These are phyloP conservation scores for Omphaloscelis lunosa DNA, from an alignment of 2,888 invertebrate species.

Conservation along the genomic window DNA sequence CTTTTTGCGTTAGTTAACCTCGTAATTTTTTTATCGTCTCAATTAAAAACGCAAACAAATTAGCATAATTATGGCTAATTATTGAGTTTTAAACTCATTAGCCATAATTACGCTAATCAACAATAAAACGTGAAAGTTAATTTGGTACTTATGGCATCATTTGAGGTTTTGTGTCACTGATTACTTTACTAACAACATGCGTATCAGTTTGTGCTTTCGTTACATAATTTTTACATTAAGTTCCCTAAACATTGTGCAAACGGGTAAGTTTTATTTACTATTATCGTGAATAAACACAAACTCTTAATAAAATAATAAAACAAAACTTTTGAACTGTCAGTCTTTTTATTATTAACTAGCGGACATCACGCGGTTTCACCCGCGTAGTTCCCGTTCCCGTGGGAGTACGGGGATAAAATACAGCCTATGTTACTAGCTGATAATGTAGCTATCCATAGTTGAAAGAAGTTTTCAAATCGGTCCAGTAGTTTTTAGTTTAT, in stretches of 20 bases:
- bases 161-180: neutral
- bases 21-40: constrained; percentile 20
- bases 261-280: constrained; percentile 34
- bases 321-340: too few relatives aligned
- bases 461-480: too few relatives aligned
- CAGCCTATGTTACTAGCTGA: too few relatives aligned
- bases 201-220: neutral
- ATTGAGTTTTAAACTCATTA: neutral
- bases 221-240: constrained; percentile 18
- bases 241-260: constrained; percentile 13
- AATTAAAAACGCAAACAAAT: constrained; percentile 8
- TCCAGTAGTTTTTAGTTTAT: too few relatives aligned
- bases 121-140: constrained; percentile 33
- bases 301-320: too few relatives aligned
- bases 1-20: constrained; percentile 41
- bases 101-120: constrained; percentile 32
- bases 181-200: constrained; percentile 31
- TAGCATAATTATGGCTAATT: too few relatives aligned
- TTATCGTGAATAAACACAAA: neutral
- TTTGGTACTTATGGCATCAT: constrained; percentile 7
- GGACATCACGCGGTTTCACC: too few relatives aligned
- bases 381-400: too few relatives aligned
- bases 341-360: too few relatives aligned
- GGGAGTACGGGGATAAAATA: too few relatives aligned
- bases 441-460: too few relatives aligned